Conservation (phyloP, 2,113 vertebrate species). For the Strix aluco region DNA sequence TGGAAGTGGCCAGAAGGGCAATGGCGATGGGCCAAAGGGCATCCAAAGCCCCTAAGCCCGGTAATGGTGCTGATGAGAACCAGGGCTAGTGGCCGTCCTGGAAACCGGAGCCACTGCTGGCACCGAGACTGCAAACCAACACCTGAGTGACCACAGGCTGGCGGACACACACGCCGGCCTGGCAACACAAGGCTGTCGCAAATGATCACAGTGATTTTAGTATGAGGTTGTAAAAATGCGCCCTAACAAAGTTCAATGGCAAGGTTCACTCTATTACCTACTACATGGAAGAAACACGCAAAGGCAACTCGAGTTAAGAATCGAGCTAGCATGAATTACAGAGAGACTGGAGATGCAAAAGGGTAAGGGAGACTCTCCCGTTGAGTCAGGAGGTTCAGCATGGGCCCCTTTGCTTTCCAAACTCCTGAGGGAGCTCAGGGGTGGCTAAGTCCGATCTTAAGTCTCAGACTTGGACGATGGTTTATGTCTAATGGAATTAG, state of each 20-base stretch:
- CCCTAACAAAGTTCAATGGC: too few species aligned
- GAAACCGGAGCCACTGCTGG: rapidly evolving
- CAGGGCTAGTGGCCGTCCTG: neutral
- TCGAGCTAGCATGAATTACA: too few species aligned
- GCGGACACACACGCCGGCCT: rapidly evolving
- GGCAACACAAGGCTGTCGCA: neutral
- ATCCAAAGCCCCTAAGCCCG: too few species aligned
- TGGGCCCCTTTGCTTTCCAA: neutral
- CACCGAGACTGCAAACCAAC: too few species aligned
- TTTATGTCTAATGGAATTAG: neutral
- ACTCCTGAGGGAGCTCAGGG: neutral
- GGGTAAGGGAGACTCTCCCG: too few species aligned
- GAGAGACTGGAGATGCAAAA: too few species aligned
- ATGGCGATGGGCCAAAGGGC: neutral
- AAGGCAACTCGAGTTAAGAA: too few species aligned
- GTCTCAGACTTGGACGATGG: neutral
- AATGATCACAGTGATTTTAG: neutral
- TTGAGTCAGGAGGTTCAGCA: too few species aligned
- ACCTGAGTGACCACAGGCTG: rapidly evolving
- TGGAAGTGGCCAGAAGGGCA: neutral
- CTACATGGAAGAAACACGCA: too few species aligned
- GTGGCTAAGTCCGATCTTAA: neutral
- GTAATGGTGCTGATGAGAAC: rapidly evolving
- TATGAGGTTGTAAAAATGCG: neutral
- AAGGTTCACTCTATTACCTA: too few species aligned